Conservation (phyloP, 1,140 invertebrate species). For the Micrasema longulum region DNA sequence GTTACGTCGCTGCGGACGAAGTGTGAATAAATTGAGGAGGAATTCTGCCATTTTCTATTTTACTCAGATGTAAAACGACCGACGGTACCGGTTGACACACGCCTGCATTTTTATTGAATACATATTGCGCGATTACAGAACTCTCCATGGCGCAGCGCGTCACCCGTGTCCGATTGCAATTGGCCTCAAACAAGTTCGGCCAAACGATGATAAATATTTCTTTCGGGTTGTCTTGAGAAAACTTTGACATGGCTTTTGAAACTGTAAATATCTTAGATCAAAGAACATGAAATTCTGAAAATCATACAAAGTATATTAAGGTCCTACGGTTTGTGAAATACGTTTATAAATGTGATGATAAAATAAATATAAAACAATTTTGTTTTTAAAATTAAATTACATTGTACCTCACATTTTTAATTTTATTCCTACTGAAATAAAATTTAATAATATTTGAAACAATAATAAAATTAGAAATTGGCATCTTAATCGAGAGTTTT, state of each 20-base stretch:
- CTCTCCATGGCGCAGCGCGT: constrained; percentile 14
- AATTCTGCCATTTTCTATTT: constrained; percentile 47
- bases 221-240: not conserved
- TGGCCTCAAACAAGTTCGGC: constrained; percentile 22
- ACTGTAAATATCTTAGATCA: too few species aligned
- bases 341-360: too few species aligned
- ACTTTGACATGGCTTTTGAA: not conserved
- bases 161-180: constrained; percentile 16
- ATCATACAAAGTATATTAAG: too few species aligned
- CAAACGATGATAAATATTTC: constrained; percentile 29
- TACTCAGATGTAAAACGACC: constrained; percentile 27
- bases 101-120: constrained; percentile 48
- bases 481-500: too few species aligned
- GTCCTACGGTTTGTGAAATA: too few species aligned
- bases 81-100: constrained; percentile 24
- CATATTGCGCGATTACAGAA: constrained; percentile 44
- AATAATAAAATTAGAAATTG: too few species aligned
- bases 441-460: too few species aligned
- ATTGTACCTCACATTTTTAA: too few species aligned
- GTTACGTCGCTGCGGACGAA: constrained; percentile 43
- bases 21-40: constrained; percentile 46
- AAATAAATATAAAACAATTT: too few species aligned
- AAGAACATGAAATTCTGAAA: too few species aligned
- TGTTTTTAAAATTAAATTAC: too few species aligned
- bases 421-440: too few species aligned